Evolutionary conservation across 2,888 invertebrate species (phyloP), one percentile per base, ranked within the genome.

Genomic region (Agonopterix heracliana): DNA sequence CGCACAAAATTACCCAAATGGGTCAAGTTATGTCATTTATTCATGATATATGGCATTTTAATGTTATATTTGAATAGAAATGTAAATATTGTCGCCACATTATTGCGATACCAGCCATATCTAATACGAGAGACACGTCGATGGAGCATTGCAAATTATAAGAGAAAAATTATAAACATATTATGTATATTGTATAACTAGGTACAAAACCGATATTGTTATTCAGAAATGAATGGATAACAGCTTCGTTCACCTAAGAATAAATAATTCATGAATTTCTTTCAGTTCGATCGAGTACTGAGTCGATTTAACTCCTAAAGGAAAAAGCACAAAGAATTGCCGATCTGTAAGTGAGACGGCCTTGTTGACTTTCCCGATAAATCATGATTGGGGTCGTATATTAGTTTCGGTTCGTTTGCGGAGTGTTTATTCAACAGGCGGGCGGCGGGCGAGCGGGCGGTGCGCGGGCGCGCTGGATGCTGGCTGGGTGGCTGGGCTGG

Each of bases 351-450:
- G 4, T 42, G 38, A 34, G 45, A 5, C 45, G 17, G 45, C 34
- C 10, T 13, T 47, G 47, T 50, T 54, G 49, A 49, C 49, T 50
- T 52, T 49, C 36, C 48, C 53, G 45, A 49, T 53, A 49, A 54
- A 51, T 55, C 49, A 47, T 51, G 54, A 52, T 51, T 49, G 47
- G 26, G 41, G 48, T 49, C 44, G 44, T 45, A 42, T 14, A 11
- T 40, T 40, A 40, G 12, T 40, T 47, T 17, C 14, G 11, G 40
- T 52, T 53, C 48, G 54, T 48, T 53, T 17, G 42, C 45, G 34
- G 50, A 34, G 55, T 59, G 64, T 65, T 68, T 66, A 68, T 69
- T 72, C 67, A 69, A 68, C 70, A 69, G 68, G 67, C 67, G 54
- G 56, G 26, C 42, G 34, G 42, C 12, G 51, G 56, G 50, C 51